phyloP scores from a whole-genome alignment of 2,113 vertebrate species.

The Apaloderma vittatum region DNA sequence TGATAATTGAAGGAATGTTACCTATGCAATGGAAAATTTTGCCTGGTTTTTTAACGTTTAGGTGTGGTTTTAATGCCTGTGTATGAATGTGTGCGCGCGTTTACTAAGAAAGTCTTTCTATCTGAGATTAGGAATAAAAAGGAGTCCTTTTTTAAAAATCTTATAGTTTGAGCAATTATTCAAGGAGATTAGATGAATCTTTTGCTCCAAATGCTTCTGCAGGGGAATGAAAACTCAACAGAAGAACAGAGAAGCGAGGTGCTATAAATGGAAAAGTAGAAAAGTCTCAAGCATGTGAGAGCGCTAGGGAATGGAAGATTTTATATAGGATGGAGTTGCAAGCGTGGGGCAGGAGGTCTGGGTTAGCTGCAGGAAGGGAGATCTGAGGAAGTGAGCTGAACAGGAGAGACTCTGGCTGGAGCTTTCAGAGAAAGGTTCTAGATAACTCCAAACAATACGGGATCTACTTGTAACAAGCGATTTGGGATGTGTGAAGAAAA shows the following conservation, averaged over 20 bases:
- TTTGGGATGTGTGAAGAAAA: neutral
- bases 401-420: neutral
- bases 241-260: neutral
- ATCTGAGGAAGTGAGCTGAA: neutral
- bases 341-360: neutral
- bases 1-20: neutral
- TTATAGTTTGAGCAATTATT: neutral
- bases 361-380: neutral
- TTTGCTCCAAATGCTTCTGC: neutral
- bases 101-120: neutral
- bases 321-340: neutral
- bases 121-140: neutral
- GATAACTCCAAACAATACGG: neutral
- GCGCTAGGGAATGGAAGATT: neutral
- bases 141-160: neutral
- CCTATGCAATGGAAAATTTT: neutral
- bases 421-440: neutral
- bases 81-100: neutral
- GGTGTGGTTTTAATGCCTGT: neutral
- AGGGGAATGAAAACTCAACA: neutral
- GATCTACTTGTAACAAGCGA: neutral
- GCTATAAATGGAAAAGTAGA: neutral
- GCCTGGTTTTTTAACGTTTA: neutral
- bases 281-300: neutral
- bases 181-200: neutral